Percentiles rank a stretch among this genome's conserved stretches.
Evolutionary conservation across 2,113 vertebrate genomes (phyloP).

Genomic region (Bujurquina vittata): DNA sequence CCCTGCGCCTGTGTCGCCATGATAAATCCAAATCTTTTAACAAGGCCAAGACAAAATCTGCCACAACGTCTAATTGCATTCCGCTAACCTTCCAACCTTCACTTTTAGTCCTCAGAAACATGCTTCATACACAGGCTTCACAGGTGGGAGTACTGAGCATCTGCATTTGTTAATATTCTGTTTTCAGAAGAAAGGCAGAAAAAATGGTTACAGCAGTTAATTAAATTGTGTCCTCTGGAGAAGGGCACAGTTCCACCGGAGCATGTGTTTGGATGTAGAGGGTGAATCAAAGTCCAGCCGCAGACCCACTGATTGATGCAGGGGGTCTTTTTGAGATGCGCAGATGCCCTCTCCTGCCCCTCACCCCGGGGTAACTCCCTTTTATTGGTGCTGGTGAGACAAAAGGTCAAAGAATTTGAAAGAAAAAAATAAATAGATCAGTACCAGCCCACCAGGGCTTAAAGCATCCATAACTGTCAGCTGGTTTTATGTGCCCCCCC

Average conservation of each 20-base stretch:
- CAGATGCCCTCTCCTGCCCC: neutral
- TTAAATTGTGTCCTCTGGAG: neutral
- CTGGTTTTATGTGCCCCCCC: conserved; percentile 1
- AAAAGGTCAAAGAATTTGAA: neutral
- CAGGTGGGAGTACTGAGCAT: accelerated
- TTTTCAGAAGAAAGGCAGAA: neutral
- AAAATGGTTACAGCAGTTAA: neutral
- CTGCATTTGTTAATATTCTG: neutral
- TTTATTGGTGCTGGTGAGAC: conserved; percentile 4
- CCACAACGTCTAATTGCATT: neutral
- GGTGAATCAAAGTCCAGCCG: neutral
- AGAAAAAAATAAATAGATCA: neutral
- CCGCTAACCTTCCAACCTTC: neutral
- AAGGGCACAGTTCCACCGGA: neutral
- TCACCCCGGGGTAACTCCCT: conserved; percentile 9
- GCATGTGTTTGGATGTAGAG: neutral
- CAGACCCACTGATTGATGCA: neutral
- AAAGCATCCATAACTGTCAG: conserved; percentile 12
- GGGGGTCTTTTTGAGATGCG: neutral
- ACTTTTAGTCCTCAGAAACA: neutral
- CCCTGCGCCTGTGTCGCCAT: neutral
- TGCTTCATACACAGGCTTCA: neutral
- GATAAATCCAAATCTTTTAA: conserved; percentile 9
- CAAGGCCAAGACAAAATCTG: conserved; percentile 7
- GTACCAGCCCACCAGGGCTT: neutral